phyloP scores from a whole-genome alignment of 2,113 vertebrate genomes.

The Zapornia atra region DNA sequence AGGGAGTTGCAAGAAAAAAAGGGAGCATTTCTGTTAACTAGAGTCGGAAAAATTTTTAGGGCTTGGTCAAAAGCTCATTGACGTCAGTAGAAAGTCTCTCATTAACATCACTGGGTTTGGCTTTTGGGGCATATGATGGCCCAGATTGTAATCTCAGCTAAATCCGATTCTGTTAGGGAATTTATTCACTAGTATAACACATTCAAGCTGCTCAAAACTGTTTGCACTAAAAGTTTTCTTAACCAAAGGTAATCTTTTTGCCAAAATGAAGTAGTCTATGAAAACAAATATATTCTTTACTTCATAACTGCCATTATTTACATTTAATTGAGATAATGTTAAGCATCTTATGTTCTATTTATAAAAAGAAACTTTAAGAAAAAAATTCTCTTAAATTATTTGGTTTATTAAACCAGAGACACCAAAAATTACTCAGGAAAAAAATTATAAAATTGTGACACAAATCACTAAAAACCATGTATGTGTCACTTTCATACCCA shows the following conservation, averaged over 20 bases:
- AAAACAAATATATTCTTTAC: not conserved
- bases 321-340: not conserved
- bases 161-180: conserved; percentile 64
- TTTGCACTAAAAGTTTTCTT: conserved; percentile 44
- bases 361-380: not conserved
- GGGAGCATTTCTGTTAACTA: not conserved
- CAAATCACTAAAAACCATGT: not conserved
- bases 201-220: conserved; percentile 44
- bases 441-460: not conserved
- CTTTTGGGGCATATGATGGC: conserved; percentile 69
- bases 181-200: conserved; percentile 52
- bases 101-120: conserved; percentile 58
- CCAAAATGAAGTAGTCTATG: not conserved
- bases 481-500: not conserved
- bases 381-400: not conserved
- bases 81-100: conserved; percentile 67
- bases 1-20: not conserved
- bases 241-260: not conserved
- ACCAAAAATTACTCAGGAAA: not conserved
- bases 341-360: not conserved
- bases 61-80: conserved; percentile 61
- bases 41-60: conserved; percentile 14
- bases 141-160: conserved; percentile 69
- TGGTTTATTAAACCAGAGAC: not conserved
- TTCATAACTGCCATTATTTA: not conserved